Conservation (phyloP, 2,797 vertebrate species). For the Gila robusta region DNA sequence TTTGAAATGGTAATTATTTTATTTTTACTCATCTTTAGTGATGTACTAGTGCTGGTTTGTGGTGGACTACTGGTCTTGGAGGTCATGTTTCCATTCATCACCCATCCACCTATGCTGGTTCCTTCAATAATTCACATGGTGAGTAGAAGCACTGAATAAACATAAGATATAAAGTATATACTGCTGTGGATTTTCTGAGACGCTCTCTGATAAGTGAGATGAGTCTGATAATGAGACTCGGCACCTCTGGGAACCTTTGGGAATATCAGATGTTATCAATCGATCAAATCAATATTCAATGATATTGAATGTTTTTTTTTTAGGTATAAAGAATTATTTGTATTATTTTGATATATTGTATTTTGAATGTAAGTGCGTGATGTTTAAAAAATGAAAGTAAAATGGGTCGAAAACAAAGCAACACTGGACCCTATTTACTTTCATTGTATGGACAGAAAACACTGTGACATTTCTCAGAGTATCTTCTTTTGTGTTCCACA, state of each 20-base stretch:
- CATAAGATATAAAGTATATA: conserved; percentile 60
- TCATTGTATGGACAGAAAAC: background rate
- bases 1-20: background rate
- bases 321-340: background rate
- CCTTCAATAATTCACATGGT: conserved; percentile 71
- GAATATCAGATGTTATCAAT: background rate
- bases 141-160: conserved; percentile 51
- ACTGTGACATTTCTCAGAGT: background rate
- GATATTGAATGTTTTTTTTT: background rate
- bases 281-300: background rate
- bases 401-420: background rate
- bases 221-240: conserved; percentile 72
- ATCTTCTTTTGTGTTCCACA: too few species aligned
- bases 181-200: conserved; percentile 72
- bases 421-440: background rate
- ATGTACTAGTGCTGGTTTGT: conserved; percentile 13
- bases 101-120: conserved; percentile 37
- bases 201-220: conserved; percentile 63
- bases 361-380: background rate
- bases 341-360: background rate
- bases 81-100: background rate
- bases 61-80: background rate
- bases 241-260: conserved; percentile 61
- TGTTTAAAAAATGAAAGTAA: background rate
- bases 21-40: background rate